These are phyloP conservation scores for Tridacna gigas DNA, from an alignment of 2,888 invertebrate genomes.

Conservation along the genomic window DNA sequence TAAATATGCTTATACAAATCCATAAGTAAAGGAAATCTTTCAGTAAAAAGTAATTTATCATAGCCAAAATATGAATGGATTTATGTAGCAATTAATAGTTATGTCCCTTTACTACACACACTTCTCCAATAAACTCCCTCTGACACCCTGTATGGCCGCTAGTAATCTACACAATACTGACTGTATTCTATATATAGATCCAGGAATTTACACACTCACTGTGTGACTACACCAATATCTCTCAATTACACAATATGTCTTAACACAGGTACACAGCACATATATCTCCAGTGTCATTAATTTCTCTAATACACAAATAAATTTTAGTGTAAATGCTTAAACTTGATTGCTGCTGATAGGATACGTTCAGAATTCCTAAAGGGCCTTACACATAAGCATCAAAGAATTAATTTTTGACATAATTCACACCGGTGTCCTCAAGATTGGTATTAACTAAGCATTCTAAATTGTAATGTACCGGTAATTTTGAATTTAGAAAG, in stretches of 20 bases:
- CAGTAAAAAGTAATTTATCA: too few species aligned
- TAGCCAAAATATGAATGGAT: too few species aligned
- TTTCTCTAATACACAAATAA: too few species aligned
- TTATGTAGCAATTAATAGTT: background rate
- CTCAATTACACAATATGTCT: background rate
- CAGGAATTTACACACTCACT: background rate
- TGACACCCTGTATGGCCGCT: conserved; percentile 16
- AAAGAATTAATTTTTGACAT: too few species aligned
- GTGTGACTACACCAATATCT: background rate
- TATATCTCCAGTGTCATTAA: background rate
- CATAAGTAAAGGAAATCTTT: too few species aligned
- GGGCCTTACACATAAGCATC: too few species aligned
- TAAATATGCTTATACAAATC: too few species aligned
- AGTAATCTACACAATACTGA: conserved; percentile 12
- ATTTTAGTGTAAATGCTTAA: background rate
- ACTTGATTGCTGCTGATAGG: background rate
- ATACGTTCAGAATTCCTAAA: too few species aligned
- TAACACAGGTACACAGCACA: background rate
- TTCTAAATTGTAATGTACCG: too few species aligned
- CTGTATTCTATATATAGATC: background rate
- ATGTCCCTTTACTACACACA: background rate
- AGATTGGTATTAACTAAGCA: too few species aligned
- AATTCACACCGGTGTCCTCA: too few species aligned
- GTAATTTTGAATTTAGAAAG: too few species aligned
- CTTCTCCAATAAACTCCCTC: background rate